phyloP scores from a whole-genome alignment of 1,140 invertebrate species.

The Nebria ingens region DNA sequence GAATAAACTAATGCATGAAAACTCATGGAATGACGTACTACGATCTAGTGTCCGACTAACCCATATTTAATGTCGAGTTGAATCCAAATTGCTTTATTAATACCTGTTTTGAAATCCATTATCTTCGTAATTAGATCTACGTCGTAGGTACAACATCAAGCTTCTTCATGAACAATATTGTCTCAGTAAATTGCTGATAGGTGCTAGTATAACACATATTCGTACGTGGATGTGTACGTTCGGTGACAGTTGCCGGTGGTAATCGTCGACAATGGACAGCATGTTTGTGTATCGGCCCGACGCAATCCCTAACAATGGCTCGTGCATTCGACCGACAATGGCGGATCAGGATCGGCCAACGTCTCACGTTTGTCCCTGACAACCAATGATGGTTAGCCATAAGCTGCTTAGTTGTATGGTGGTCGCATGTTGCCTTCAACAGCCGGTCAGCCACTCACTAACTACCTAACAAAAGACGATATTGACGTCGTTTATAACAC shows the following conservation, averaged over 20 bases:
- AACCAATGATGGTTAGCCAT: not conserved
- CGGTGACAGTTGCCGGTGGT: not conserved
- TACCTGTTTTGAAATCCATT: too few species aligned
- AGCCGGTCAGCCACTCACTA: not conserved
- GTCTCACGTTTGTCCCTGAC: not conserved
- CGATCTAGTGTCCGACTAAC: too few species aligned
- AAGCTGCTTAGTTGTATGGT: not conserved
- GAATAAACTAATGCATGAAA: too few species aligned
- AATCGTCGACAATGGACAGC: conserved; percentile 4
- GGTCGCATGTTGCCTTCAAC: not conserved
- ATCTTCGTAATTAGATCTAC: too few species aligned
- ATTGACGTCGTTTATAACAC: too few species aligned
- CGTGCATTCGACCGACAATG: not conserved
- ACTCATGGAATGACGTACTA: too few species aligned
- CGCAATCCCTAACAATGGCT: not conserved
- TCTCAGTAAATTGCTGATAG: too few species aligned
- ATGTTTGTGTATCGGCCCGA: not conserved
- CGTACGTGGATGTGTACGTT: not conserved
- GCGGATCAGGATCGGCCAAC: not conserved
- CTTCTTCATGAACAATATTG: too few species aligned
- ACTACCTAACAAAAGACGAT: not conserved
- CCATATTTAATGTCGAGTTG: too few species aligned
- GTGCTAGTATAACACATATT: too few species aligned
- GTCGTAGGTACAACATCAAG: too few species aligned
- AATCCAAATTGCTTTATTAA: too few species aligned